Base-by-base conservation (phyloP, 2,888 invertebrate species). In the Tenthredo amoena region DNA sequence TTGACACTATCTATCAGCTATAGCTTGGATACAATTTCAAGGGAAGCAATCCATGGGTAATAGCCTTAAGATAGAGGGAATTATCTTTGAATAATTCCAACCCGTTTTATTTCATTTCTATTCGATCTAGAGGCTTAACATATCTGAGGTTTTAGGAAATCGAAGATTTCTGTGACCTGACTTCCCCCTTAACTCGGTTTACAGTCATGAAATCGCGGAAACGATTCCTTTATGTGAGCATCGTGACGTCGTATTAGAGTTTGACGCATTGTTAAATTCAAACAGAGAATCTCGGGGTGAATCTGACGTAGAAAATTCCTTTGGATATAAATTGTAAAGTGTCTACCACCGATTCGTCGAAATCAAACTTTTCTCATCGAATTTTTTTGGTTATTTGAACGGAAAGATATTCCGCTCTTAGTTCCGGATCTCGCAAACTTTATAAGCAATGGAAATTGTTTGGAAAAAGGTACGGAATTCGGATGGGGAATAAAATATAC, bases 291-390 rank as follows among this genome's bases (percentile, higher is more conserved):
- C 18, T 68, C 5, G n/a, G 47, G 40, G 21, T 47, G 26, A 76
- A 37, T 47, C 21, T 76, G 47, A 47, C 76, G 76, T 76, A 5
- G 10, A 76, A 76, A 47, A 76, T 76, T 47, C 40, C n/a, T 5
- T 21, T 47, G 12, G 47, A 47, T 47, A 47, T 26, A 40, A 10
- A 10, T n/a, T 40, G 21, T 72, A 43, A 40, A 34, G 10, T 34
- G 10, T 72, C 55, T 55, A 9, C 43, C 47, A 26, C 21, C 21
- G 26, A 43, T 47, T n/a, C 26, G 43, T 47, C 18, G 12, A 76
- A 76, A 76, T 47, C 43, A 76, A 76, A 76, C 76, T 76, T 76
- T 47, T 76, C 76, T 76, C 47, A 76, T 47, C 47, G 31, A 50
- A 76, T 15, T 10, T 47, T 50, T 47, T 26, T 5, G 47, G 76